Evolutionary conservation across 2,888 invertebrate species (phyloP), one percentile per base, ranked within the genome.

Genomic region (Drosophila testacea): DNA sequence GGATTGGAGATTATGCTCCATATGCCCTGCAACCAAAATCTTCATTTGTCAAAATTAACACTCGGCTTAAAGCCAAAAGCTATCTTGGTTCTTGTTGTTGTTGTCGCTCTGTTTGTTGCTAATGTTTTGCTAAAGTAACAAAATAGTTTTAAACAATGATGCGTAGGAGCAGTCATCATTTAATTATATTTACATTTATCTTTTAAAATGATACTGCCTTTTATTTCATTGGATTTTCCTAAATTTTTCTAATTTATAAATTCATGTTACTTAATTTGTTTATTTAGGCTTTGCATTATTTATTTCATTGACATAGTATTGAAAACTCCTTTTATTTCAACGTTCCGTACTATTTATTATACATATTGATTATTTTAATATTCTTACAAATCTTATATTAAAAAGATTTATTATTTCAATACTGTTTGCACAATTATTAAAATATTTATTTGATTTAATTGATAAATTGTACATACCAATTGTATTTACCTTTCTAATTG

Each of bases 11-110:
- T 73, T 52, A 46, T 79, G 46, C 68, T 77, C 73, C 63, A 84
- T 51, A 77, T 88, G 88, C 57, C 66, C 77, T 73, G 51, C 74
- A 74, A 77, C 72, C 78, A 73, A 87, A 83, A 71, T 71, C 78
- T 81, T 87, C 89, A 84, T 89, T 89, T 84, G 88, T 84, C 88
- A 84, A 84, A 84, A 89, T 83, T 83, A 84, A 89, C 89, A 87
- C 87, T 68, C 60, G 13, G 64, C 77, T 62, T 70, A 57, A 39
- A 57, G 63, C 59, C 61, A 65, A 78, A 16, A 65, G 73, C 55
- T 10, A 59, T 10, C n/a, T 32, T 13, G 46, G 27, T 64, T 73
- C 57, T 54, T 32, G 27, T 22, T 69, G 38, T 13, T 50, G 27
- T 64, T 73, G 61, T 54, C 38, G 27, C 11, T 46, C 16, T 16